Evolutionary conservation across 2,797 vertebrate genomes (phyloP).

Genomic region (Myoxocephalus aenaeus): DNA sequence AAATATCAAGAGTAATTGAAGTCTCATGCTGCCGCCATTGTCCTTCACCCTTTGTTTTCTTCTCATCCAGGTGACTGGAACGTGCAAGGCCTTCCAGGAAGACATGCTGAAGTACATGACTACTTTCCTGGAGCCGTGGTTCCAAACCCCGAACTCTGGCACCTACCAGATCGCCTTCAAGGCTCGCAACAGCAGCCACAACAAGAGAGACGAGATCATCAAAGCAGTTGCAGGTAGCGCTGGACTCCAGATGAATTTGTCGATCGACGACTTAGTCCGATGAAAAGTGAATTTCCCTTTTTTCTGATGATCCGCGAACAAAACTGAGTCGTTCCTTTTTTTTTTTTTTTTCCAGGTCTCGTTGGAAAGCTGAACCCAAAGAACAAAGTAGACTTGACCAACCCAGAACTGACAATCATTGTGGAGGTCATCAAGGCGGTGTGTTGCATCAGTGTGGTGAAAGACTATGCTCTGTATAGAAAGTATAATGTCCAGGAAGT

Average conservation of each 20-base stretch:
- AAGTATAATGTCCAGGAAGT: constrained; percentile 98
- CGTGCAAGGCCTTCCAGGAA: constrained; percentile 94
- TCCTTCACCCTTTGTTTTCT: not conserved
- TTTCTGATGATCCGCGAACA: not conserved
- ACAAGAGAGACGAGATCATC: constrained; percentile 94
- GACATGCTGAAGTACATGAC: constrained; percentile 93
- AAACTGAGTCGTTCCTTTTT: not conserved
- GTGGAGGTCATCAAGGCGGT: constrained; percentile 95
- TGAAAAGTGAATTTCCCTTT: not conserved
- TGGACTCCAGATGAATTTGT: not conserved
- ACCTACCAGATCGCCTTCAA: constrained; percentile 96
- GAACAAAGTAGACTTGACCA: constrained; percentile 95
- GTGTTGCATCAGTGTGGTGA: constrained; percentile 94
- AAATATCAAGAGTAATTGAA: not conserved
- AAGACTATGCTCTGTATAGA: constrained; percentile 91
- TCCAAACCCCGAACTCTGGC: constrained; percentile 90
- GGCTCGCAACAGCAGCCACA: constrained; percentile 94
- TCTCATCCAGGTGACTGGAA: constrained; percentile 83
- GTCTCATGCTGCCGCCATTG: not conserved
- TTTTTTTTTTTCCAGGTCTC: constrained; percentile 80
- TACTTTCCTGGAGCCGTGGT: constrained; percentile 93
- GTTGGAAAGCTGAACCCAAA: constrained; percentile 92
- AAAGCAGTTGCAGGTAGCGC: constrained; percentile 91
- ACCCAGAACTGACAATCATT: constrained; percentile 92
- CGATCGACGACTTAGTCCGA: not conserved